Conservation (phyloP, 2,888 invertebrate species). For the Loripinus fragilis region DNA sequence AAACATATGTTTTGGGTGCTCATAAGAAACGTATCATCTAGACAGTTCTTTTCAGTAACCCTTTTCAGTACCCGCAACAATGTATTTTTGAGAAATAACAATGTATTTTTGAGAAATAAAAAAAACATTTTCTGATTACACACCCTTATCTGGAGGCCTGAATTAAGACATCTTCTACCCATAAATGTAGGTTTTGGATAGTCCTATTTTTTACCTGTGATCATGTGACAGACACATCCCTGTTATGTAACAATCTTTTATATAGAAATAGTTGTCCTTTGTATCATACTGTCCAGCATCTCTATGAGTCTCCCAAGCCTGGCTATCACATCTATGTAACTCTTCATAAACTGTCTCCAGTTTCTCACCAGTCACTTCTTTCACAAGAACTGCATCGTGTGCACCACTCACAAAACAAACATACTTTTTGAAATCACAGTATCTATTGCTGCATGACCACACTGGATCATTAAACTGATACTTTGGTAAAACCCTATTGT, state of each 20-base stretch:
- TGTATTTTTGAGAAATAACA: too few relatives aligned
- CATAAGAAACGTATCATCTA: too few relatives aligned
- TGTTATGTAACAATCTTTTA: conserved; percentile 61
- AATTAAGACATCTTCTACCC: too few relatives aligned
- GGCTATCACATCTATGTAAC: background rate
- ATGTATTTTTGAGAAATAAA: too few relatives aligned
- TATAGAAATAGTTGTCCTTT: conserved; percentile 36
- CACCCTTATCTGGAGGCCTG: too few relatives aligned
- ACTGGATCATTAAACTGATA: background rate
- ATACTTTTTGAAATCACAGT: conserved; percentile 15
- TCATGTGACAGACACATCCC: conserved; percentile 62
- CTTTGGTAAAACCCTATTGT: too few relatives aligned
- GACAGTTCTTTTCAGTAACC: too few relatives aligned
- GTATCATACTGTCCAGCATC: background rate
- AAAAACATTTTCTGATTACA: too few relatives aligned
- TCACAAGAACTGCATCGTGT: conserved; percentile 58
- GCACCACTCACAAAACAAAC: conserved; percentile 56
- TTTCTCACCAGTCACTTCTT: conserved; percentile 49
- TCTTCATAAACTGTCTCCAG: background rate
- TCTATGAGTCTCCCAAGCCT: background rate
- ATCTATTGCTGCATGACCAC: conserved; percentile 1
- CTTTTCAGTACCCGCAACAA: too few relatives aligned
- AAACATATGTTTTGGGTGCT: too few relatives aligned
- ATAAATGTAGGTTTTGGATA: too few relatives aligned
- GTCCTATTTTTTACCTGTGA: conserved; percentile 50